Evolutionary conservation across 2,888 invertebrate genomes (phyloP).

Genomic region (Rutpela maculata): DNA sequence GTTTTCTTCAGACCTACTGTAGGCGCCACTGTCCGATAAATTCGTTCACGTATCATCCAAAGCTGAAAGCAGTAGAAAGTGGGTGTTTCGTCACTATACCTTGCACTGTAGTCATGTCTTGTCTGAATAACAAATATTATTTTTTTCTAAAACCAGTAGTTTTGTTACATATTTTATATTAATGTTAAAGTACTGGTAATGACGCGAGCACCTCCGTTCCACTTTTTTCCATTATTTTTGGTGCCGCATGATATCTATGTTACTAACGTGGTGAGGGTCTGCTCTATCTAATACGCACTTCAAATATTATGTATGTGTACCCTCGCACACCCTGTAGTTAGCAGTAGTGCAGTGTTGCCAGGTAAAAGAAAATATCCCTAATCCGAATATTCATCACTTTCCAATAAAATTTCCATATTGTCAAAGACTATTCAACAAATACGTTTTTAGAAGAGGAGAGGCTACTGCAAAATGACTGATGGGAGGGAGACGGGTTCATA

Average conservation of each 20-base stretch:
- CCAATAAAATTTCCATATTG: too few relatives aligned
- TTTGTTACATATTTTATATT: conserved; percentile 41
- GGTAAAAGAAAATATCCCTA: conserved; percentile 24
- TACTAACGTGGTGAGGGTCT: conserved; percentile 61
- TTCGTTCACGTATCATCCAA: conserved; percentile 4
- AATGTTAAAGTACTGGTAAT: conserved; percentile 37
- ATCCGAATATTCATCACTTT: background rate
- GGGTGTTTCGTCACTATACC: conserved; percentile 66
- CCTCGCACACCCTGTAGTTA: conserved; percentile 62
- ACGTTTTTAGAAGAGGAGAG: too few relatives aligned
- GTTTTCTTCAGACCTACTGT: conserved; percentile 19
- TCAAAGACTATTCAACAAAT: too few relatives aligned
- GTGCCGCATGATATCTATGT: conserved; percentile 65
- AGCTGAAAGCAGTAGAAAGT: conserved; percentile 39
- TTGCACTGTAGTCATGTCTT: conserved; percentile 59
- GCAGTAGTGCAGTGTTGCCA: conserved; percentile 55
- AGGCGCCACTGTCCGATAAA: conserved; percentile 17
- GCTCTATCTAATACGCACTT: conserved; percentile 60
- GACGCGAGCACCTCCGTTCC: conserved; percentile 64
- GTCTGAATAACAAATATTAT: conserved; percentile 40
- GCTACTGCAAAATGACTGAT: too few relatives aligned
- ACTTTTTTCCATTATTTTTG: conserved; percentile 58
- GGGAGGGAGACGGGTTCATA: too few relatives aligned
- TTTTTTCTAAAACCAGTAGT: conserved; percentile 41
- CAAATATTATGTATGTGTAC: conserved; percentile 53